Percentiles rank a stretch among this genome's conserved stretches.
Conservation (phyloP, 1,140 invertebrate genomes). For the Pseudobourletiella spinata region DNA sequence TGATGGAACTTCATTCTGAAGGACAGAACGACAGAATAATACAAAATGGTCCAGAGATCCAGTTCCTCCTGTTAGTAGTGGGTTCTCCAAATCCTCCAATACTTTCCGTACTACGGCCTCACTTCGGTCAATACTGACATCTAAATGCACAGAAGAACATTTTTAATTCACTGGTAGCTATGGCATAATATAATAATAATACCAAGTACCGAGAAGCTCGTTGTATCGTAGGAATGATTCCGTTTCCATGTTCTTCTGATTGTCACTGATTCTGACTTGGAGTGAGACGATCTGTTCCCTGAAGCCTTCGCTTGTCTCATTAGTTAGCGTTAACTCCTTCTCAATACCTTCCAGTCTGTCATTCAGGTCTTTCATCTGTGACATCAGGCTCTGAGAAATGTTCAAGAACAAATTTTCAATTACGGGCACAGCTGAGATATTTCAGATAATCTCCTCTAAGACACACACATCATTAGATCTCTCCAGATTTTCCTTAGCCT, state of each 20-base stretch:
- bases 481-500: constrained; percentile 8
- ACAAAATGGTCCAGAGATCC: constrained; percentile 33
- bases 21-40: constrained; percentile 11
- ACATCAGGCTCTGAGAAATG: constrained; percentile 50
- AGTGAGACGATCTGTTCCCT: constrained; percentile 19
- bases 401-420: too few species aligned
- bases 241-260: constrained; percentile 26
- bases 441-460: too few species aligned
- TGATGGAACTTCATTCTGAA: constrained; percentile 8
- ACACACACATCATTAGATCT: constrained; percentile 9
- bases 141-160: constrained; percentile 8
- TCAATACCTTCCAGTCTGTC: constrained; percentile 38
- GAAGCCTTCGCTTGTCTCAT: constrained; percentile 11
- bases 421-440: too few species aligned
- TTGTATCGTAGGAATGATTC: constrained; percentile 21
- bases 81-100: constrained; percentile 33
- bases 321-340: constrained; percentile 10
- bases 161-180: constrained; percentile 2
- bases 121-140: constrained; percentile 21
- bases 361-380: constrained; percentile 56
- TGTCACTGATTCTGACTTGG: constrained; percentile 21
- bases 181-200: background rate
- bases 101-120: constrained; percentile 20
- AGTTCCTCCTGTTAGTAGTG: constrained; percentile 26
- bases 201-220: constrained; percentile 24